A percentile compares a stretch with the other conserved stretches of the same genome.
Conservation (phyloP, 2,888 invertebrate genomes). For the Quadriops clusia region DNA sequence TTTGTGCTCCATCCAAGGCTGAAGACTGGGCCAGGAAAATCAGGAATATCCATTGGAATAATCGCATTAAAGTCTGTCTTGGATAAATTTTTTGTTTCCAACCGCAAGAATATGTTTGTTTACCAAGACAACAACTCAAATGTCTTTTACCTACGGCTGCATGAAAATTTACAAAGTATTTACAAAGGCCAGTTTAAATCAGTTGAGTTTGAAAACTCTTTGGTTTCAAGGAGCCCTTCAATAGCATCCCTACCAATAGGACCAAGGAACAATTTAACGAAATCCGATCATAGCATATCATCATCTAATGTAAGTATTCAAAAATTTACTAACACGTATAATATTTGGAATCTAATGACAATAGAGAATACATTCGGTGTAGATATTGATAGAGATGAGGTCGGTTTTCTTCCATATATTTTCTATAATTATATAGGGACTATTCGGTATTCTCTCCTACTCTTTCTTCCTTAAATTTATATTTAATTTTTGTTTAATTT, state of each 20-base stretch:
- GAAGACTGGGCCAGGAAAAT: conserved; percentile 49
- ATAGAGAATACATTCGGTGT: no score
- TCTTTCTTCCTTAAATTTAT: no score
- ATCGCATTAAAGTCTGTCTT: conserved; percentile 53
- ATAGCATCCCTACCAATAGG: conserved; percentile 38
- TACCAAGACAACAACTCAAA: conserved; percentile 51
- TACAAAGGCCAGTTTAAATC: conserved; percentile 21
- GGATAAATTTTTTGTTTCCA: conserved; percentile 57
- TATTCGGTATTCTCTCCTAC: no score
- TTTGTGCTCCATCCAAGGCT: conserved; percentile 60
- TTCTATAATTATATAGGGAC: no score
- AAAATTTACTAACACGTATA: no score
- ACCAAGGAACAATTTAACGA: conserved; percentile 26
- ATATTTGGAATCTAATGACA: no score
- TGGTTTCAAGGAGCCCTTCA: conserved; percentile 42
- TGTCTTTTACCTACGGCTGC: conserved; percentile 42
- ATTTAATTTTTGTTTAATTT: conserved; percentile 11
- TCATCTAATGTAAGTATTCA: no score
- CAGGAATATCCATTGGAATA: conserved; percentile 48
- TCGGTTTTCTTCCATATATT: no score
- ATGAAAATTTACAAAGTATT: not conserved
- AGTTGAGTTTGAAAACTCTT: conserved; percentile 30
- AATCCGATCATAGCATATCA: conserved; percentile 31
- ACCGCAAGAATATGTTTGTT: conserved; percentile 66
- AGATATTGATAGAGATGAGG: no score